These are phyloP conservation scores for Agrotis ipsilon DNA, from an alignment of 2,888 invertebrate genomes.

Conservation along the genomic window DNA sequence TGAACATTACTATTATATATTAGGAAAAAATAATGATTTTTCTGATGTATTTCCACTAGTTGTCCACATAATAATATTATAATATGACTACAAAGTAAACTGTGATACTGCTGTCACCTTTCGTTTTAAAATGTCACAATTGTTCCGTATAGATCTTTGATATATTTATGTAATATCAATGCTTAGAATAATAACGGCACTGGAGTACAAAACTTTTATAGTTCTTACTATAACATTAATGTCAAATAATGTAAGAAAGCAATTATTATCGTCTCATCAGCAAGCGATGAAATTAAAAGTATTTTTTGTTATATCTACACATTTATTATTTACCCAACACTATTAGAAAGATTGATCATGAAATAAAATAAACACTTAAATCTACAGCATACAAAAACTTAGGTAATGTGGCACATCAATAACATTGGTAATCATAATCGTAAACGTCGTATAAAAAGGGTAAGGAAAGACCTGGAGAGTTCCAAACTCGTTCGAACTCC, in stretches of 20 bases:
- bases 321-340: slow-evolving; percentile 73
- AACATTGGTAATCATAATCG: slow-evolving; percentile 33
- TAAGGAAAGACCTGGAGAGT: slow-evolving; percentile 32
- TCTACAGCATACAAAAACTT: slow-evolving; percentile 9
- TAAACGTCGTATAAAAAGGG: slow-evolving; percentile 12
- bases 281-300: slow-evolving; percentile 83
- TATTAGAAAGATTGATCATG: slow-evolving; percentile 30
- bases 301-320: slow-evolving; percentile 83
- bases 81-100: slow-evolving; percentile 65
- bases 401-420: slow-evolving; percentile 12
- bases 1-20: slow-evolving; percentile 56
- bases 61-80: slow-evolving; percentile 49
- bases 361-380: slow-evolving; percentile 30
- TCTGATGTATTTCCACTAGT: slow-evolving; percentile 56
- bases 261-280: slow-evolving; percentile 73
- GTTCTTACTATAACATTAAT: slow-evolving; percentile 71
- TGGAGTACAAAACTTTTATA: slow-evolving; percentile 87
- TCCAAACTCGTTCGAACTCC: slow-evolving; percentile 83
- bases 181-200: slow-evolving; percentile 81
- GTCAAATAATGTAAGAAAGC: slow-evolving; percentile 71
- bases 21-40: slow-evolving; percentile 60
- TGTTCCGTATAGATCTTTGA: slow-evolving; percentile 61
- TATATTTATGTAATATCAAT: slow-evolving; percentile 63
- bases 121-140: slow-evolving; percentile 55
- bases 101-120: slow-evolving; percentile 69